Evolutionary conservation across 2,797 vertebrate genomes (phyloP).

Genomic region (Ceryle rudis): DNA sequence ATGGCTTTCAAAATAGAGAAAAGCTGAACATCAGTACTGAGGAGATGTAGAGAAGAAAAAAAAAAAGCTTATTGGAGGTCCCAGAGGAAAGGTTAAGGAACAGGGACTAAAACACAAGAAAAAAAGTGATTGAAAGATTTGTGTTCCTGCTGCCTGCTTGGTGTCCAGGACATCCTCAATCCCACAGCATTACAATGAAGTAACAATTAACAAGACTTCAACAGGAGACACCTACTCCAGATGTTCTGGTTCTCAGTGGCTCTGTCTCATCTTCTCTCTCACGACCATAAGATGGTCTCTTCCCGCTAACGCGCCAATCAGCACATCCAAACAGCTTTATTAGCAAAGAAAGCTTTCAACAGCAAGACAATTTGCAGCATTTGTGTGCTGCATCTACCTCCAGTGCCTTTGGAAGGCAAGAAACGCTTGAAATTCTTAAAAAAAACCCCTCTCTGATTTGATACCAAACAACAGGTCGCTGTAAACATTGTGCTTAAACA

Average conservation of each 20-base stretch:
- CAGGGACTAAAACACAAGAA: background rate
- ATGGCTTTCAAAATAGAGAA: background rate
- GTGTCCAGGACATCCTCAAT: background rate
- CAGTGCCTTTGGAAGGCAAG: background rate
- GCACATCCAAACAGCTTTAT: background rate
- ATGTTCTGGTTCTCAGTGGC: background rate
- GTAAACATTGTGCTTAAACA: background rate
- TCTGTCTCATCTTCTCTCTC: background rate
- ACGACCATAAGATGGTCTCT: background rate
- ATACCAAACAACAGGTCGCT: background rate
- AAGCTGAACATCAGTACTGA: background rate
- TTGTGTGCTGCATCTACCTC: background rate
- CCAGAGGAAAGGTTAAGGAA: background rate
- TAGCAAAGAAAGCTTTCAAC: background rate
- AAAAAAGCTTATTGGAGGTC: background rate
- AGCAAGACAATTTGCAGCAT: background rate
- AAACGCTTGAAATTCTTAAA: background rate
- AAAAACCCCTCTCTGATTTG: background rate
- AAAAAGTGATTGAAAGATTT: background rate
- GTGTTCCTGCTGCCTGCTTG: background rate
- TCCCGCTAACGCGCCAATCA: background rate
- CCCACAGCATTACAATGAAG: background rate
- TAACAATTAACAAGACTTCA: background rate
- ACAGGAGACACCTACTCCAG: background rate
- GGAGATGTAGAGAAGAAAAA: background rate